A percentile compares a stretch with the other conserved stretches of the same genome.
These are phyloP conservation scores for Felis chaus DNA, from an alignment of 2,113 vertebrate genomes.

Conservation along the genomic window DNA sequence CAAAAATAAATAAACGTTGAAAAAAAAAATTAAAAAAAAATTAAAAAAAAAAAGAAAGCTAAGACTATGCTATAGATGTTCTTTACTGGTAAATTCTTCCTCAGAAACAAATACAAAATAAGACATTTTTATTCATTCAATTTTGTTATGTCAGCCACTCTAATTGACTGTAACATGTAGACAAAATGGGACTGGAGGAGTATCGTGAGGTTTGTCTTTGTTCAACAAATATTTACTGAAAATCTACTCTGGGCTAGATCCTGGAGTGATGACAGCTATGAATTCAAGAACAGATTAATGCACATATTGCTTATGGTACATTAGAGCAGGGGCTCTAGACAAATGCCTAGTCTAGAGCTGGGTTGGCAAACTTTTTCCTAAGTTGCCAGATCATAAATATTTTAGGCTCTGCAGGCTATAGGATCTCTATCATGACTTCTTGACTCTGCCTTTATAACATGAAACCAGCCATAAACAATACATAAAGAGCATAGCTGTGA, in stretches of 20 bases:
- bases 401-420: background rate
- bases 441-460: background rate
- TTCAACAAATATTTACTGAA: background rate
- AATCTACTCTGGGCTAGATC: background rate
- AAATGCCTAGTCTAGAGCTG: background rate
- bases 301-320: background rate
- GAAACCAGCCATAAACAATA: background rate
- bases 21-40: too few relatives aligned
- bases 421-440: background rate
- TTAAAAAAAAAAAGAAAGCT: too few relatives aligned
- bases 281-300: background rate
- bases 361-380: background rate
- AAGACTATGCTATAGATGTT: background rate
- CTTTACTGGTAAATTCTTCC: background rate
- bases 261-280: background rate
- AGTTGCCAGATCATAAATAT: background rate
- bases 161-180: background rate
- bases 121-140: background rate
- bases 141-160: background rate
- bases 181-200: background rate
- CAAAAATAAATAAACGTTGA: too few relatives aligned
- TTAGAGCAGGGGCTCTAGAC: background rate
- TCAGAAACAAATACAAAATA: conserved; percentile 27
- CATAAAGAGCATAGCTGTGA: background rate
- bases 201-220: background rate